Evolutionary conservation across 1,140 invertebrate species (phyloP).

Genomic region (Diploscapter pachys): DNA sequence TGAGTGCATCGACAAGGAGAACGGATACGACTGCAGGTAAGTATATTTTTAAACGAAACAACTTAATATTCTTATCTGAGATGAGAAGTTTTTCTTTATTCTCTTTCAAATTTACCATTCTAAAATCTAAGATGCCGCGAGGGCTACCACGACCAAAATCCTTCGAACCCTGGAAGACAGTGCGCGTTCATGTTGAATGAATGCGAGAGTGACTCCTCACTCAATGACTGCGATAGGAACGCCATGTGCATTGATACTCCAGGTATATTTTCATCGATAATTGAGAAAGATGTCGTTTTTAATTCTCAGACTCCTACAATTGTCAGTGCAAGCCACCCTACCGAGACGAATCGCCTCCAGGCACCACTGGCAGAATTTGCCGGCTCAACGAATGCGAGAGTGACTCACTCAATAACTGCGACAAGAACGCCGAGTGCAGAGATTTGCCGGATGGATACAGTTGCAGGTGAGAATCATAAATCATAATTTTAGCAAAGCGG

Average conservation of each 20-base stretch:
- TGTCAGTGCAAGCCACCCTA: slow-evolving; percentile 58
- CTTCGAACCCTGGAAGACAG: slow-evolving; percentile 37
- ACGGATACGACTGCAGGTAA: slow-evolving; percentile 44
- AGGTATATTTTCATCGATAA: slow-evolving; percentile 29
- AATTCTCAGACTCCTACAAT: slow-evolving; percentile 26
- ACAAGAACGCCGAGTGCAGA: slow-evolving; percentile 36
- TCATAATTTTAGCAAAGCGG: too few species aligned
- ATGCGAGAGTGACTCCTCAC: slow-evolving; percentile 38
- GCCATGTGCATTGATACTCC: slow-evolving; percentile 57
- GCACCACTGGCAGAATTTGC: slow-evolving; percentile 39
- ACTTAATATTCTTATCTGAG: not conserved
- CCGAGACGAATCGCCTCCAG: slow-evolving; percentile 43
- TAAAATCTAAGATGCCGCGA: slow-evolving; percentile 15
- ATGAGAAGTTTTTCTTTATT: not conserved
- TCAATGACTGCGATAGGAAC: slow-evolving; percentile 54
- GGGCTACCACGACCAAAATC: slow-evolving; percentile 44
- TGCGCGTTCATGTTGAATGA: slow-evolving; percentile 49
- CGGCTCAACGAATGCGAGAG: slow-evolving; percentile 43
- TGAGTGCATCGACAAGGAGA: slow-evolving; percentile 51
- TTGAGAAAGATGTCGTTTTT: too few species aligned
- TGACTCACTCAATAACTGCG: slow-evolving; percentile 37
- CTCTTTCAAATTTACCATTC: not conserved
- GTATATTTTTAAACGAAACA: not conserved
- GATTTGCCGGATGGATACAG: slow-evolving; percentile 42
- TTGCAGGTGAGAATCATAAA: slow-evolving; percentile 8